Evolutionary conservation across 2,888 invertebrate species (phyloP).

Genomic region (Mesochorus sp.): DNA sequence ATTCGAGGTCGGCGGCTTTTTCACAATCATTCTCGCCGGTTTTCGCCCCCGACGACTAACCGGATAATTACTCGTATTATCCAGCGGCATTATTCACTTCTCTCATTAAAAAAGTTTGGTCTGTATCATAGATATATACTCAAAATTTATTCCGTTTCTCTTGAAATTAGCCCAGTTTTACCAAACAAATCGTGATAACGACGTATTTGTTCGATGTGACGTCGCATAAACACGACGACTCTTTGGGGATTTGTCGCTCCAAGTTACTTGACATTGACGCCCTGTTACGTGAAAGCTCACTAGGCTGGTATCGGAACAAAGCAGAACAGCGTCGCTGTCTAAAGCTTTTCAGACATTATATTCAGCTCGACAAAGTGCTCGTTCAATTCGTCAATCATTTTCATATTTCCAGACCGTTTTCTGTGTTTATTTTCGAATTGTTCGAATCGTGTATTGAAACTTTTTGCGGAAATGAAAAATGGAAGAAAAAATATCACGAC

Average conservation of each 20-base stretch:
- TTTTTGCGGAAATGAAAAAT: background rate
- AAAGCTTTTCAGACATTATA: background rate
- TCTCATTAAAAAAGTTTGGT: too few species aligned
- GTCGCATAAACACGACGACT: background rate
- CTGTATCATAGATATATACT: too few species aligned
- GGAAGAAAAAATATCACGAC: too few species aligned
- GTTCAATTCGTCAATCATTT: background rate
- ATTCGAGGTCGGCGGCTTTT: too few species aligned
- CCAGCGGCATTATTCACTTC: slow-evolving; percentile 62
- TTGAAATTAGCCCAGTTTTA: slow-evolving; percentile 19
- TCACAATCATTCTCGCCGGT: slow-evolving; percentile 27
- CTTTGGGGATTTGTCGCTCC: background rate
- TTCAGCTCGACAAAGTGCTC: background rate
- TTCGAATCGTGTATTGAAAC: background rate
- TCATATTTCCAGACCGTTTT: background rate
- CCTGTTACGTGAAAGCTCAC: slow-evolving; percentile 19
- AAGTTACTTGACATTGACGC: background rate
- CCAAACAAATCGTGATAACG: slow-evolving; percentile 1
- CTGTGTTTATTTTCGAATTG: background rate
- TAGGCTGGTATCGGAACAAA: background rate
- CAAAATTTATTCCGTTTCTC: slow-evolving; percentile 15
- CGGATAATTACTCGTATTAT: slow-evolving; percentile 66
- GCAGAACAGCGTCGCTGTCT: background rate
- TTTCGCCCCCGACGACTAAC: slow-evolving; percentile 55
- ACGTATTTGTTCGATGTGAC: background rate